Conservation (phyloP, 2,888 invertebrate genomes). For the Flexamia atlantica region DNA sequence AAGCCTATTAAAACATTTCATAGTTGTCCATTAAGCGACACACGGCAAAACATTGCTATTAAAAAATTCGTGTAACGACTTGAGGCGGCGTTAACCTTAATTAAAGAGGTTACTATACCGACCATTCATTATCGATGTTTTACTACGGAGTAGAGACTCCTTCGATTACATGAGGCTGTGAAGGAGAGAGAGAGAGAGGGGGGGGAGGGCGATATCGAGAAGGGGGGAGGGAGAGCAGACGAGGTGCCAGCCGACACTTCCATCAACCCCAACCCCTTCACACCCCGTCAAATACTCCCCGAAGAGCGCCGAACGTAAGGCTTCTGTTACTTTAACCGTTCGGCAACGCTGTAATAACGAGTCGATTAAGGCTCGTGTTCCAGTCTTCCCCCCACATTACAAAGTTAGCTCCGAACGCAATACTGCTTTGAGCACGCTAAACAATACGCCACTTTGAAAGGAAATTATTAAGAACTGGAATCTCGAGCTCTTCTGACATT, state of each 20-base stretch:
- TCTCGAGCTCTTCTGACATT: neutral
- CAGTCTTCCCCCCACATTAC: neutral
- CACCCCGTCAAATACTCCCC: neutral
- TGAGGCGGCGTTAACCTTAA: neutral
- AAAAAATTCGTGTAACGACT: too few species aligned
- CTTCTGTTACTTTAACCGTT: constrained; percentile 6
- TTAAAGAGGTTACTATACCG: neutral
- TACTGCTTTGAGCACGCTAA: neutral
- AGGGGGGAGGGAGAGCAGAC: neutral
- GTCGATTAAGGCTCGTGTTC: neutral
- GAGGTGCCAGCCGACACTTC: constrained; percentile 34
- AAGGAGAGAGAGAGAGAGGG: neutral
- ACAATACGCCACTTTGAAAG: neutral
- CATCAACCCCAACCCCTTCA: constrained; percentile 9
- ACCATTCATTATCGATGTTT: neutral
- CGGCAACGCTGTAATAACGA: constrained; percentile 1
- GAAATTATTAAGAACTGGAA: neutral
- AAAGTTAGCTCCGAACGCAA: neutral
- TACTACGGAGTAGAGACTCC: neutral
- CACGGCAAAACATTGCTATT: too few species aligned
- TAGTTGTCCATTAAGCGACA: too few species aligned
- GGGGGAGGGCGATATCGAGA: too few species aligned
- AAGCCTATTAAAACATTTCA: too few species aligned
- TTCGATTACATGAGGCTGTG: neutral
- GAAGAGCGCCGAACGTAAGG: neutral